Conservation (phyloP, 2,797 vertebrate species). For the Anomalospiza imberbis region DNA sequence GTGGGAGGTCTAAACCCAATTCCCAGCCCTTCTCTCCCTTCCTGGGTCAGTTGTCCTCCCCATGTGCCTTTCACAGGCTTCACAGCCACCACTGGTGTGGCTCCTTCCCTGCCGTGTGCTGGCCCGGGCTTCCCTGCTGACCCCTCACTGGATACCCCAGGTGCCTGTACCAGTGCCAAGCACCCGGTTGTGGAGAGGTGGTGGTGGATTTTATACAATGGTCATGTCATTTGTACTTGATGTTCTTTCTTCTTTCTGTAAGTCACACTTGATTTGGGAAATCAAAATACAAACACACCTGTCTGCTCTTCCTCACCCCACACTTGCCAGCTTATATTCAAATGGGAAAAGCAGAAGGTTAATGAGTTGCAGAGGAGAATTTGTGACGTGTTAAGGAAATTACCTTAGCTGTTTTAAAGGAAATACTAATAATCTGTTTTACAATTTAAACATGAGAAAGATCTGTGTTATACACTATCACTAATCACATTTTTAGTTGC, state of each 20-base stretch:
- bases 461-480: background rate
- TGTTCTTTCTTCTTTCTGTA: background rate
- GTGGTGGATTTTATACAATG: background rate
- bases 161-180: background rate
- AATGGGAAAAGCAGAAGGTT: background rate
- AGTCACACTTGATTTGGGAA: background rate
- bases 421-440: background rate
- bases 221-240: fast-evolving
- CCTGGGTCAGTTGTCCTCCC: no score
- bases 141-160: fast-evolving
- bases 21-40: background rate
- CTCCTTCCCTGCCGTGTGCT: fast-evolving
- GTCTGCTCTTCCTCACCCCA: background rate
- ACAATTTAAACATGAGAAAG: background rate
- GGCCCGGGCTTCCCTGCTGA: background rate
- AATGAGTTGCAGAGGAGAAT: background rate
- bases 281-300: background rate
- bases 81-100: fast-evolving
- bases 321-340: fast-evolving
- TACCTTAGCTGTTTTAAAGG: background rate
- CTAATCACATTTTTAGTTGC: background rate
- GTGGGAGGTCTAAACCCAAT: background rate
- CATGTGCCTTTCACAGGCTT: background rate
- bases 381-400: background rate
- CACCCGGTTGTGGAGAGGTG: background rate